Base-by-base conservation (phyloP, 2,797 vertebrate genomes). In the Clarias fuscus region DNA sequence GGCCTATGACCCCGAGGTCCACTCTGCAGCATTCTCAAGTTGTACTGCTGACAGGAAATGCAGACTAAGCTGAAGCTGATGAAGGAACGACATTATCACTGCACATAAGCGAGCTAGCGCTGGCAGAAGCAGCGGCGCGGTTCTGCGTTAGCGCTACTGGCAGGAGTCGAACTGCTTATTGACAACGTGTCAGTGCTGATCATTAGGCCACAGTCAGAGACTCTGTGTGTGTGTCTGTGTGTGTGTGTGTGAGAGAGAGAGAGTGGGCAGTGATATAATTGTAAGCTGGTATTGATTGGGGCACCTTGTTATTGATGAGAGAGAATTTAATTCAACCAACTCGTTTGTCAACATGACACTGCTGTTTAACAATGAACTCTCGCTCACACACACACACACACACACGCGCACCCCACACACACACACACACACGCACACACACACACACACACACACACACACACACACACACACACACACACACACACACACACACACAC, bases 321-420 rank as follows among this genome's bases (percentile, higher is more conserved):
- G 93, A 92, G 94, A 95, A 95, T 96, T 95, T 95, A 95, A 96
- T 95, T 95, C 93, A 94, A 92, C 94, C 93, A 94, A 92, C 94
- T 94, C 94, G 91, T 95, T 95, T 95, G 94, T 95, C 95, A 95
- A 94, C 94, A 93, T 95, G 95, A 95, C 95, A 95, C 91, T 90
- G 93, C 93, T 93, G 92, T 95, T 95, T 95, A 95, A 95, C 93
- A 92, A 94, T 95, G 93, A 95, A 94, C 93, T 95, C 91, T 90
- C 91, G 90, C 90, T 89, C 88, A 59, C 83, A 53, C 71, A 3
- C 86, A 76, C 82, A 67, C 73, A 30, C 65, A 30, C 27, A 68
- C 27, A 70, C 67, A 70, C 67, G 80, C n/a, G n/a, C n/a, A n/a
- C n/a, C n/a, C n/a, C 70, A 30, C 65, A 30, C 27, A 68, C 27